Percentiles rank a stretch among this genome's conserved stretches.
Evolutionary conservation across 2,113 vertebrate species (phyloP).

Genomic region (Tamias sibiricus): DNA sequence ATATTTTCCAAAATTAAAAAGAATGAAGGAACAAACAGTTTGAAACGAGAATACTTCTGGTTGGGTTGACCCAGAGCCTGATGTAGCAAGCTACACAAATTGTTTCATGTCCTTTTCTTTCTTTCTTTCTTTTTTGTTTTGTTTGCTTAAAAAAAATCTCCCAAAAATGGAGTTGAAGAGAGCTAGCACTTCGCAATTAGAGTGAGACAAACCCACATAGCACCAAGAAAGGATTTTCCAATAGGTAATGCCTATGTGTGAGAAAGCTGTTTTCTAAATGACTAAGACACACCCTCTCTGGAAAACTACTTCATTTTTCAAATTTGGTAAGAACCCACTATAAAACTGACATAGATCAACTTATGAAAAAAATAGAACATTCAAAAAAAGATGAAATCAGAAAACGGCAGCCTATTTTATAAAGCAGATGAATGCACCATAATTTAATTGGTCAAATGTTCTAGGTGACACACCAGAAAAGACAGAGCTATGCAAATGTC

Average conservation of each 20-base stretch:
- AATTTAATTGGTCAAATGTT: not conserved
- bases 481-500: not conserved
- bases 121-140: fast-evolving
- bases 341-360: not conserved
- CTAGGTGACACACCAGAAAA: not conserved
- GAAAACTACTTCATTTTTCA: not conserved
- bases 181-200: not conserved
- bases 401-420: not conserved
- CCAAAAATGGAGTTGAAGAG: fast-evolving
- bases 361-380: not conserved
- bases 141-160: too few relatives aligned
- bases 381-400: not conserved
- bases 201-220: not conserved
- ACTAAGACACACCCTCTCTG: not conserved
- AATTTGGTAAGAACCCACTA: not conserved
- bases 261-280: not conserved
- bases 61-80: not conserved
- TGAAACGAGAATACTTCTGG: not conserved
- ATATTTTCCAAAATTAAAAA: constrained; percentile 52
- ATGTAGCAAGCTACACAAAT: not conserved
- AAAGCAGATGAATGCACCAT: not conserved
- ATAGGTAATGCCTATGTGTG: too few relatives aligned
- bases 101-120: not conserved
- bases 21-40: not conserved
- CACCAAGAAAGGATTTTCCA: not conserved